Conservation (phyloP, 2,888 invertebrate species). For the Hyles lineata region DNA sequence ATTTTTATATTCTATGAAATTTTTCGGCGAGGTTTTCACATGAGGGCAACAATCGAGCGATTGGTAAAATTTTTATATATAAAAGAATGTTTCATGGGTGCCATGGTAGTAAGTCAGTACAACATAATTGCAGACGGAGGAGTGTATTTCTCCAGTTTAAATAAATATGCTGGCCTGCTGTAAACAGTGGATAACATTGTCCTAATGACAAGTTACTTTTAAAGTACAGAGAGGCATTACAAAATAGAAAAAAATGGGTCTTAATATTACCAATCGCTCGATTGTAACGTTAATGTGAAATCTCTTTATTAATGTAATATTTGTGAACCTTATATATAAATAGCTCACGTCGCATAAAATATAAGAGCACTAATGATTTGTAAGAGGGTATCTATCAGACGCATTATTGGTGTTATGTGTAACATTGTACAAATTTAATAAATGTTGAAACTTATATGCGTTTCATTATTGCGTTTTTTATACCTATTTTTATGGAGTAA, state of each 20-base stretch:
- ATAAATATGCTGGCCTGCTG: no score
- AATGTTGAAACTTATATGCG: constrained; percentile 69
- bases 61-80: background rate
- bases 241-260: no score
- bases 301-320: background rate
- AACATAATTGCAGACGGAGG: no score
- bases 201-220: no score
- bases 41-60: background rate
- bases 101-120: no score
- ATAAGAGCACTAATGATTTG: constrained; percentile 23
- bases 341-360: constrained; percentile 2
- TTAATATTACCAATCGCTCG: background rate
- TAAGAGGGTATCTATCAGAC: constrained; percentile 16
- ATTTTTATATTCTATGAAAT: constrained; percentile 1
- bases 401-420: constrained; percentile 68
- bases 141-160: no score
- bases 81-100: background rate
- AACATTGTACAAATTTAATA: constrained; percentile 81
- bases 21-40: background rate
- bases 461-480: constrained; percentile 33
- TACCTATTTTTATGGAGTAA: no score
- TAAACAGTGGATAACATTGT: no score
- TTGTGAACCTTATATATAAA: background rate
- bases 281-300: background rate
- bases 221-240: no score